Conservation (phyloP, 2,888 invertebrate species). For the Spilosoma lubricipeda region DNA sequence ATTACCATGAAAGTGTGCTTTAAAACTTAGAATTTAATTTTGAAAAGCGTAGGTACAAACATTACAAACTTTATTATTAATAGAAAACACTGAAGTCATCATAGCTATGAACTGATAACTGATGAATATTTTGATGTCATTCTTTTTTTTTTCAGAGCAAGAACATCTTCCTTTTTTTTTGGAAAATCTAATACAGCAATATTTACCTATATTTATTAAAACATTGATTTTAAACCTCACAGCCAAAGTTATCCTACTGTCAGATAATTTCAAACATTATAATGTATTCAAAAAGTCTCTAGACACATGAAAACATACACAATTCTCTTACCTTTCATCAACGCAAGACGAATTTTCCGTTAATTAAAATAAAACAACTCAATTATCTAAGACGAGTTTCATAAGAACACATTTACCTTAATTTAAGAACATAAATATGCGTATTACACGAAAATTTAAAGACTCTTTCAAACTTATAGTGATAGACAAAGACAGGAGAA, state of each 20-base stretch:
- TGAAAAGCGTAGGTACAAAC: too few relatives aligned
- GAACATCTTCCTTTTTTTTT: too few relatives aligned
- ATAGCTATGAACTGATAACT: too few relatives aligned
- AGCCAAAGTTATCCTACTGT: not conserved
- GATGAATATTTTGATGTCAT: not conserved
- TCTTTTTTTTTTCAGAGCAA: not conserved
- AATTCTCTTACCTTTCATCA: not conserved
- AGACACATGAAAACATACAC: not conserved
- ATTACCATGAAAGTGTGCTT: not conserved
- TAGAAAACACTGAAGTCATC: too few relatives aligned
- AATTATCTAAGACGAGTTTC: slow-evolving; percentile 12
- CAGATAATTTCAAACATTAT: not conserved
- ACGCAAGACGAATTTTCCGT: slow-evolving; percentile 3
- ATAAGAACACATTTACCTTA: slow-evolving; percentile 17
- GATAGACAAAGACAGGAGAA: slow-evolving; percentile 6
- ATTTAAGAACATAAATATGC: slow-evolving; percentile 19
- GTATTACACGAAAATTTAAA: slow-evolving; percentile 15
- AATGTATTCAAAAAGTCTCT: not conserved
- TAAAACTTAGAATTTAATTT: not conserved
- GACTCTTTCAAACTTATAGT: not conserved
- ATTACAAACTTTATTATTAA: not conserved
- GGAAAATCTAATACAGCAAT: too few relatives aligned
- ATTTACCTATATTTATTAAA: too few relatives aligned
- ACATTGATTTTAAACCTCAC: not conserved
- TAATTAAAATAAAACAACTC: slow-evolving; percentile 21